A percentile compares a stretch with the other conserved stretches of the same genome.
Conservation (phyloP, 2,113 vertebrate species). For the Chaetorhynchus papuensis region DNA sequence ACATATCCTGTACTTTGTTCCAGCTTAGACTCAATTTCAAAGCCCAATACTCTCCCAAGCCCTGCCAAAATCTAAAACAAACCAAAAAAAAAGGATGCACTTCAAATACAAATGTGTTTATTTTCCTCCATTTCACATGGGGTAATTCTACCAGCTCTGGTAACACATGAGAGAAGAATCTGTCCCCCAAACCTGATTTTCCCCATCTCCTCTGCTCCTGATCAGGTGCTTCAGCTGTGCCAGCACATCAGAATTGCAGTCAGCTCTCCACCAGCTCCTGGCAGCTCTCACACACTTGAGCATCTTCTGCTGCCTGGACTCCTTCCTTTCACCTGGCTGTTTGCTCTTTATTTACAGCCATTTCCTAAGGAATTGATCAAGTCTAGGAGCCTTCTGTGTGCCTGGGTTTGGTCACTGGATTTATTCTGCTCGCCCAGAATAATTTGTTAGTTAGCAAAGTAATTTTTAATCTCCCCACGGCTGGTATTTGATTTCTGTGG, state of each 20-base stretch:
- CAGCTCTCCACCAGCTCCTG: background rate
- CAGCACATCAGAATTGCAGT: background rate
- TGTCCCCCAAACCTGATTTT: background rate
- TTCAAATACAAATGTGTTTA: background rate
- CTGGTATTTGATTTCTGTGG: background rate
- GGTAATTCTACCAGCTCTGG: background rate
- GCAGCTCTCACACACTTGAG: background rate
- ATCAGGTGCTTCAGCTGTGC: background rate
- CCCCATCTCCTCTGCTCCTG: background rate
- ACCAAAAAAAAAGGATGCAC: fast-evolving
- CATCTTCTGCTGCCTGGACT: background rate
- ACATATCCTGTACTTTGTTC: background rate
- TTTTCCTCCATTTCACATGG: background rate
- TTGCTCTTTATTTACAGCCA: background rate
- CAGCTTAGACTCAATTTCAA: background rate
- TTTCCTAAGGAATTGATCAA: background rate
- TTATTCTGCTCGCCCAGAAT: background rate
- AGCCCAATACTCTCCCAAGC: background rate
- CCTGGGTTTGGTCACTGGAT: background rate
- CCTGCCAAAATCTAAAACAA: background rate
- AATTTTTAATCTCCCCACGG: background rate
- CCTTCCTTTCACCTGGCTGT: background rate
- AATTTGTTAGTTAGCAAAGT: background rate
- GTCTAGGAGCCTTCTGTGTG: background rate
- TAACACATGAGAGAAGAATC: background rate